Evolutionary conservation across 1,140 invertebrate genomes (phyloP), one percentile per base, ranked within the genome.

Genomic region (Ceratina calcarata): DNA sequence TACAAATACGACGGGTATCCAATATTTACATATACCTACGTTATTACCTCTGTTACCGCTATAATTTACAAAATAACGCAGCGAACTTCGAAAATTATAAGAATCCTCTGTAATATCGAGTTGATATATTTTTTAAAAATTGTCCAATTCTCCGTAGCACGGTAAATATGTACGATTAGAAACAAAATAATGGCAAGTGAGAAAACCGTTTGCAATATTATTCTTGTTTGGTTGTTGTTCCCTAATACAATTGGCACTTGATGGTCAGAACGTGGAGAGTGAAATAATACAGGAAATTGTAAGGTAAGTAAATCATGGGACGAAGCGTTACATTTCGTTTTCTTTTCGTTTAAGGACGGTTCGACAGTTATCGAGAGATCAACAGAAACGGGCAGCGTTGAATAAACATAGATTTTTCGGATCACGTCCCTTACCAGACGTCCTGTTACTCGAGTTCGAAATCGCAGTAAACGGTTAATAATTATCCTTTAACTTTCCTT

Each of bases 171-270:
- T 45, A 45, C 16, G 45, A 67, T 51, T 18, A 15, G 18, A 32
- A 55, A 20, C 13, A 16, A 55, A 66, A 22, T 18, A 27, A 27
- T 32, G n/a, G 16, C 8, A 69, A 57, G n/a, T 57, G 20, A n/a
- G 32, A 57, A 37, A 57, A 57, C 32, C 13, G 51, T 69, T 27
- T 8, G 24, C 27, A 12, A 18, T 69, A 7, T 57, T 70, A 15
- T 20, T 70, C n/a, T 32, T 45, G 3, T 55, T 70, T 57, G n/a
- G 57, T 70, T 70, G 32, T 70, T 70, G 68, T 70, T 70, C 68
- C 53, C 68, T 70, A 53, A 13, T 57, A 20, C 32, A 53, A 70
- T 70, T 70, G 68, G 68, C 68, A 70, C 68, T 70, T 70, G 68
- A 70, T 27, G 57, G 53, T 70, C 53, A 37, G 3, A 70, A 57